Percentiles rank a stretch among this genome's conserved stretches.
Conservation (phyloP, 2,888 invertebrate genomes). For the Sesia apiformis region DNA sequence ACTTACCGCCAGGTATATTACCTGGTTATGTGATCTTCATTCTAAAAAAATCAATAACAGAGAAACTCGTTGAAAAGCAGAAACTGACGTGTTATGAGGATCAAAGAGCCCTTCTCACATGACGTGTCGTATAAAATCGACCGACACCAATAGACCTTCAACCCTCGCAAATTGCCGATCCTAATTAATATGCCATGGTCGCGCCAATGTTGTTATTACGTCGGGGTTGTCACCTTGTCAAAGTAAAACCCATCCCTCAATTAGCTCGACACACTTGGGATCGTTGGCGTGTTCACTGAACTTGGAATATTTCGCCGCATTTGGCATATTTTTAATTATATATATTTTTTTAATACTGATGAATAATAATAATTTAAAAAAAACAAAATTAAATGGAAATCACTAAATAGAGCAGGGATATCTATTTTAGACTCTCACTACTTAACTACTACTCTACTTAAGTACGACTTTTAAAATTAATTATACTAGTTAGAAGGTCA, state of each 20-base stretch:
- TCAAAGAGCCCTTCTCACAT: neutral
- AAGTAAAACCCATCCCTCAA: constrained; percentile 25
- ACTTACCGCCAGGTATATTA: too few species aligned
- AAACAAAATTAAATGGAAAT: too few species aligned
- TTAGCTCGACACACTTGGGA: constrained; percentile 19
- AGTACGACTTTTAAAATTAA: too few species aligned
- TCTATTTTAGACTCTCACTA: too few species aligned
- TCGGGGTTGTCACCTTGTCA: constrained; percentile 21
- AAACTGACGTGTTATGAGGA: too few species aligned
- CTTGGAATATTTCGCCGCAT: neutral
- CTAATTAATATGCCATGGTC: constrained; percentile 19
- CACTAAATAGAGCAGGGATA: too few species aligned
- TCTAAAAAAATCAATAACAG: too few species aligned
- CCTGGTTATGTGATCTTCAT: too few species aligned
- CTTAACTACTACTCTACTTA: too few species aligned
- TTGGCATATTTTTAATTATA: neutral
- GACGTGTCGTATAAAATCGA: neutral
- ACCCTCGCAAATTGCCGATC: constrained; percentile 5
- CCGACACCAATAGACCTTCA: constrained; percentile 1
- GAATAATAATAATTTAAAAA: neutral
- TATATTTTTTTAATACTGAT: neutral
- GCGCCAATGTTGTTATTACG: constrained; percentile 15
- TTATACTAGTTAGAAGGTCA: too few species aligned
- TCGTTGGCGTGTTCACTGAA: neutral
- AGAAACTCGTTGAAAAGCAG: too few species aligned